These are phyloP conservation scores for Drosophila neocordata DNA, from an alignment of 1,140 invertebrate species.

Conservation along the genomic window DNA sequence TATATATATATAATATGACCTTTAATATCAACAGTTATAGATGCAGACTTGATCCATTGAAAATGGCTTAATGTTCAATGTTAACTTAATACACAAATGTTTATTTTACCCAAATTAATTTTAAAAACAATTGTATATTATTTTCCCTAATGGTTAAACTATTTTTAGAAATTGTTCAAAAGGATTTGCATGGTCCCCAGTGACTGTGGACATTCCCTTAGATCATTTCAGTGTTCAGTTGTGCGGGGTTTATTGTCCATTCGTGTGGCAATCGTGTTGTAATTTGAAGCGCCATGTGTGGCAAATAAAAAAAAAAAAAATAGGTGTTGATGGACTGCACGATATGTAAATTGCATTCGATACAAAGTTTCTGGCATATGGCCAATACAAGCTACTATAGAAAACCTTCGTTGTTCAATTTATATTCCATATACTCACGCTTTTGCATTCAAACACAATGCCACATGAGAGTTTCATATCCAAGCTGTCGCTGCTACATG, in stretches of 20 bases:
- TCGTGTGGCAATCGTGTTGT: background rate
- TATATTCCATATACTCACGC: background rate
- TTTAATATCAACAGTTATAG: too few species aligned
- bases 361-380: slow-evolving; percentile 52
- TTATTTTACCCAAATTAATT: too few species aligned
- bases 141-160: too few species aligned
- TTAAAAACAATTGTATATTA: too few species aligned
- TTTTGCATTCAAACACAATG: slow-evolving; percentile 12
- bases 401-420: too few species aligned
- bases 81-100: too few species aligned
- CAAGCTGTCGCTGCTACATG: slow-evolving; percentile 31
- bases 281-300: slow-evolving; percentile 7
- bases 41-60: too few species aligned
- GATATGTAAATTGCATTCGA: slow-evolving; percentile 75
- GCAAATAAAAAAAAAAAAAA: slow-evolving; percentile 36
- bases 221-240: background rate
- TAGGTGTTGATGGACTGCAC: slow-evolving; percentile 76
- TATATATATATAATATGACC: too few species aligned
- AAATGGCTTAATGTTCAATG: too few species aligned
- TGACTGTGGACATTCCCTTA: background rate
- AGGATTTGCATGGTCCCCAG: too few species aligned
- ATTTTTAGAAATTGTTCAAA: too few species aligned
- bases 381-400: slow-evolving; percentile 29
- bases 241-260: background rate
- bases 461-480: slow-evolving; percentile 15